These are phyloP conservation scores for Automeris io DNA, from an alignment of 2,888 invertebrate genomes.

Conservation along the genomic window DNA sequence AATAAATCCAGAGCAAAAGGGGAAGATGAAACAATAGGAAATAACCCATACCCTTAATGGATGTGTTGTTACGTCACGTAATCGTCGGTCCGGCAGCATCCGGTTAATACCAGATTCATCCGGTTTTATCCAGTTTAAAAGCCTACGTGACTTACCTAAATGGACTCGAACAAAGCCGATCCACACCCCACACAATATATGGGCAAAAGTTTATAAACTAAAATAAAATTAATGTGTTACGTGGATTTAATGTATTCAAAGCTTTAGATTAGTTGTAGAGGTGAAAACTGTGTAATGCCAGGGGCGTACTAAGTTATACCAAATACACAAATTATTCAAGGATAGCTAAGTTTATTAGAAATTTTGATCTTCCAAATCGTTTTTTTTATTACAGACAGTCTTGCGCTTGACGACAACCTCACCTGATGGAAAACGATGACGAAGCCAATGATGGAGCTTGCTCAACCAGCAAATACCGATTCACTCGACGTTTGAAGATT, in stretches of 20 bases:
- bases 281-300: not conserved
- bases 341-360: too few relatives aligned
- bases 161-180: conserved; percentile 20
- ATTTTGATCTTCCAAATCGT: too few relatives aligned
- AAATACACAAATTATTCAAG: too few relatives aligned
- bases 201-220: conserved; percentile 6
- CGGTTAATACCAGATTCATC: conserved; percentile 19
- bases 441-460: too few relatives aligned
- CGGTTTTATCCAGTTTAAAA: conserved; percentile 27
- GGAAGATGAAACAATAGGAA: conserved; percentile 8
- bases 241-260: not conserved
- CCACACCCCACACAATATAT: conserved; percentile 11
- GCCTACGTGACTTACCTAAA: conserved; percentile 38
- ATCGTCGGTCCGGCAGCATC: conserved; percentile 11
- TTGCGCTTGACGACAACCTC: too few relatives aligned
- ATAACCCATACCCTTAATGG: conserved; percentile 12
- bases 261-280: not conserved
- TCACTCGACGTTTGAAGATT: too few relatives aligned
- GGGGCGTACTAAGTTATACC: too few relatives aligned
- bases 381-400: too few relatives aligned
- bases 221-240: conserved; percentile 4
- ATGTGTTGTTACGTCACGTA: conserved; percentile 16
- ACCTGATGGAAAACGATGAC: too few relatives aligned
- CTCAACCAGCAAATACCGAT: too few relatives aligned
- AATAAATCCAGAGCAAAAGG: conserved; percentile 1